A percentile compares a stretch with the other conserved stretches of the same genome.
phyloP scores from a whole-genome alignment of 1,140 invertebrate genomes.

The Schlechtendalia chinensis region DNA sequence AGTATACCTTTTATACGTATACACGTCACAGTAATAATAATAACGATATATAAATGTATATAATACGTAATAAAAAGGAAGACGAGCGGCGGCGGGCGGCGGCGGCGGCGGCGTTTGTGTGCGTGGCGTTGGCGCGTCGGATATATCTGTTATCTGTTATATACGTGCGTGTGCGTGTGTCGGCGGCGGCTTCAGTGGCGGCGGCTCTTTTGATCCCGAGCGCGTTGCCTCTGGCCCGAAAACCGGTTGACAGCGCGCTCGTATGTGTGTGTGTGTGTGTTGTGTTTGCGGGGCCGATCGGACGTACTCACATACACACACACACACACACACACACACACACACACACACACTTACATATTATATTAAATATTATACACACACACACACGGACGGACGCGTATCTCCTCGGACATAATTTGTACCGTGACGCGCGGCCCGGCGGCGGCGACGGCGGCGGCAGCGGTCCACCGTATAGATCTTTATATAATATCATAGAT shows the following conservation, averaged over 20 bases:
- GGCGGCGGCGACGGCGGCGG: too few relatives aligned
- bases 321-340: neutral
- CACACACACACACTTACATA: too few relatives aligned
- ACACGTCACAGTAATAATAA: constrained; percentile 4
- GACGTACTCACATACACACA: neutral
- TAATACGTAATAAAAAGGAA: constrained; percentile 32
- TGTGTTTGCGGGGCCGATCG: constrained; percentile 16
- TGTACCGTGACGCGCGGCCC: constrained; percentile 44
- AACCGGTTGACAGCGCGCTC: constrained; percentile 49
- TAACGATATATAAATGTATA: neutral
- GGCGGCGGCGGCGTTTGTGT: constrained; percentile 39
- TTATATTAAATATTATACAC: neutral
- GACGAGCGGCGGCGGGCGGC: constrained; percentile 39
- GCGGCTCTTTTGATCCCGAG: constrained; percentile 42
- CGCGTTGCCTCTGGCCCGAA: constrained; percentile 47
- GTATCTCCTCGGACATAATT: constrained; percentile 45
- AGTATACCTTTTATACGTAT: too few relatives aligned
- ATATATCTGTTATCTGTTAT: constrained; percentile 28
- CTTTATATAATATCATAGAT: constrained; percentile 7
- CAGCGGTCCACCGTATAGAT: constrained; percentile 30
- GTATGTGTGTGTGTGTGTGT: too few relatives aligned
- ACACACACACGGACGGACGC: constrained; percentile 37
- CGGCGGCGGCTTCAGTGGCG: constrained; percentile 4
- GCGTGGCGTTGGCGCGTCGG: constrained; percentile 28
- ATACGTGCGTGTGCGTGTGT: neutral